Base-by-base conservation (phyloP, 1,140 invertebrate species). In the Ylistrum balloti region DNA sequence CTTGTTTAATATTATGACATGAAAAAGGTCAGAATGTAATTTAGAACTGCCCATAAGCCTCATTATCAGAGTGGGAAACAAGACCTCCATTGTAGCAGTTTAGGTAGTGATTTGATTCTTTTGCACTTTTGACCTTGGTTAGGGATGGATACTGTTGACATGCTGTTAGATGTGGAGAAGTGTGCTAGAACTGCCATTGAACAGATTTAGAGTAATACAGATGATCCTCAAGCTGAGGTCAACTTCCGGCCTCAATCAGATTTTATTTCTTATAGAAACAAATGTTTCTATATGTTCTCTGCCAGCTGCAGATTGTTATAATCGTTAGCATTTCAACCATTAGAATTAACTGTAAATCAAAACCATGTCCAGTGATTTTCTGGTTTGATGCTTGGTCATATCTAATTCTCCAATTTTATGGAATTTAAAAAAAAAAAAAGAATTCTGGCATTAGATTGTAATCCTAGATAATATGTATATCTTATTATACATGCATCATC, bases 71-170 rank as follows among this genome's bases (percentile, higher is more conserved):
- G 22, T 74, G 3, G 28, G n/a, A 28, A 74, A 28, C 56, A 28
- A 34, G 86, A 45, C 48, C 33, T 91, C 7, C 9, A 22, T n/a
- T 87, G 86, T 34, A 35, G 33, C 0, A 33, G 86, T 87, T 38
- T 87, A 2, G 32, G n/a, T 28, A 28, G 56, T 74, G 56, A 74
- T 48, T 48, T 48, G 45, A 48, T 48, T 48, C 45, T 22, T 74
- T n/a, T 74, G 56, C 56, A 74, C 56, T 74, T 74, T 74, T 74
- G 56, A 74, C 56, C 56, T 74, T 74, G 56, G 56, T 74, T 17
- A n/a, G 56, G n/a, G 56, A 74, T 74, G n/a, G 22, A 28, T 74
- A 74, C 5, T 17, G 56, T 74, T 74, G 56, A 74, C 56, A 74
- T 74, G 56, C 56, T 74, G 56, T 74, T 22, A 74, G 56, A 22